Conservation (phyloP, 2,113 vertebrate genomes). For the Garra rufa region DNA sequence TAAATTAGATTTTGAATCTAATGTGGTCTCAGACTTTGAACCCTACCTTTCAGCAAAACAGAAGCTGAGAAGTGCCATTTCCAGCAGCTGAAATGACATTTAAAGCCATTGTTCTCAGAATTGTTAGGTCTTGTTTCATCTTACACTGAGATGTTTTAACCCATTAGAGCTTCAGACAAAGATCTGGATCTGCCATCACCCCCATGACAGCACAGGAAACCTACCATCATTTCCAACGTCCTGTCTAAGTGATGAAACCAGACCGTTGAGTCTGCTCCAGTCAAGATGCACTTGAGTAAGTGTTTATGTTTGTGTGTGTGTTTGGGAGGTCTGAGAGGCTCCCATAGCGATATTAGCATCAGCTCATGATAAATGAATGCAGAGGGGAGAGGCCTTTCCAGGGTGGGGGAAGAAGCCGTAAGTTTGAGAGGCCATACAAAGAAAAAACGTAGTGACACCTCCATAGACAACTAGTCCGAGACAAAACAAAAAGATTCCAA, state of each 20-base stretch:
- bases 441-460: constrained; percentile 65
- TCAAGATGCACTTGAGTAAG: constrained; percentile 53
- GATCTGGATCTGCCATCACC: constrained; percentile 53
- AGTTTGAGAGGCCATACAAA: constrained; percentile 14
- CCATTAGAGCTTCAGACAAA: constrained; percentile 28
- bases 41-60: not conserved
- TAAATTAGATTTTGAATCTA: not conserved
- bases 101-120: not conserved
- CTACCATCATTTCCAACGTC: constrained; percentile 24
- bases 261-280: constrained; percentile 62
- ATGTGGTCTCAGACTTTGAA: not conserved
- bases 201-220: constrained; percentile 35
- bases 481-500: constrained; percentile 67
- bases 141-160: not conserved
- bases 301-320: constrained; percentile 47
- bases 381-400: constrained; percentile 1
- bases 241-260: constrained; percentile 58
- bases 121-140: not conserved
- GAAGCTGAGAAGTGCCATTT: not conserved
- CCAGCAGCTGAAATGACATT: not conserved
- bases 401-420: constrained; percentile 17
- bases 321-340: not conserved
- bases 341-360: not conserved
- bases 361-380: not conserved
- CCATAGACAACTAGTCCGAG: constrained; percentile 46